phyloP scores from a whole-genome alignment of 1,140 invertebrate genomes.

The Pristionchus pacificus region DNA sequence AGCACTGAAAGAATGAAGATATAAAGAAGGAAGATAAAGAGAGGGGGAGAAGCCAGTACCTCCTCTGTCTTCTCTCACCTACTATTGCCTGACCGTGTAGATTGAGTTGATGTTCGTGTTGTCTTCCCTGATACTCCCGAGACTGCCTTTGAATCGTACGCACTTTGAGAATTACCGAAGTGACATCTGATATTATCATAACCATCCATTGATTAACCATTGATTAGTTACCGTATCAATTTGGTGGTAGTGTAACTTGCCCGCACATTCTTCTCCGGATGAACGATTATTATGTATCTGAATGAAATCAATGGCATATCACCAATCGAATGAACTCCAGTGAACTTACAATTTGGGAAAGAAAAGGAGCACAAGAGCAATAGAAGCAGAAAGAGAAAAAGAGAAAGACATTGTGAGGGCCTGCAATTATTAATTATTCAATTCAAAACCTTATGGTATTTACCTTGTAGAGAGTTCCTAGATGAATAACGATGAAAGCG shows the following conservation, averaged over 20 bases:
- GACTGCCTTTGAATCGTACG: conserved; percentile 40
- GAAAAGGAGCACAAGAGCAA: conserved; percentile 74
- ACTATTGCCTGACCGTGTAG: conserved; percentile 17
- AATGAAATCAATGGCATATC: background rate
- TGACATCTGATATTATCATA: conserved; percentile 63
- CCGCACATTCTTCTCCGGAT: conserved; percentile 74
- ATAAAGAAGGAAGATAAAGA: background rate
- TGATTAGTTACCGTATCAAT: conserved; percentile 64
- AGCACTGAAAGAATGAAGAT: conserved; percentile 8
- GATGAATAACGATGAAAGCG: conserved; percentile 81
- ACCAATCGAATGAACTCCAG: background rate
- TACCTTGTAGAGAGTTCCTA: conserved; percentile 69
- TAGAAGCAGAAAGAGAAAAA: conserved; percentile 66
- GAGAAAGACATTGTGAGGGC: conserved; percentile 66
- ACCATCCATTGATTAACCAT: background rate
- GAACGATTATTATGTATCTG: conserved; percentile 70
- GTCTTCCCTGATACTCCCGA: conserved; percentile 49
- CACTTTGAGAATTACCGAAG: conserved; percentile 63
- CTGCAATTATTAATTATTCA: background rate
- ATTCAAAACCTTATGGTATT: no score
- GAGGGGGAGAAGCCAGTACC: background rate
- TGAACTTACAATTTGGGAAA: conserved; percentile 67
- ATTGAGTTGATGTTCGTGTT: conserved; percentile 57
- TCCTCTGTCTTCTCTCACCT: conserved; percentile 50
- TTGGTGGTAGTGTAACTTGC: conserved; percentile 75